Percentiles rank a stretch among this genome's conserved stretches.
Conservation (phyloP, 2,113 vertebrate species). For the Leptobrachium leishanense region DNA sequence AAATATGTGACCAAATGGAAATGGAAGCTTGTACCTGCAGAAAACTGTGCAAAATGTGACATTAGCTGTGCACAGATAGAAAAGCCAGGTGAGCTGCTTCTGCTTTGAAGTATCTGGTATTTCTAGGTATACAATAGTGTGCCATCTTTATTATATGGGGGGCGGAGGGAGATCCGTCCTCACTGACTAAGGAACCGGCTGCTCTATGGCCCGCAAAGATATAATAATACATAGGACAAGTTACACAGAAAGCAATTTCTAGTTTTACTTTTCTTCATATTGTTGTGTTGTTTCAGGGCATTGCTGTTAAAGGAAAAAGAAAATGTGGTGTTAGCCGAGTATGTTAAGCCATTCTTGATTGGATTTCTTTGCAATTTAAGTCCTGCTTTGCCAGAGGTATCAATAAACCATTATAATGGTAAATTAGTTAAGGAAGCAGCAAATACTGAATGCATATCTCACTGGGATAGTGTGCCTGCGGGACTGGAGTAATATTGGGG, state of each 20-base stretch:
- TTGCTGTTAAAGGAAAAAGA: background rate
- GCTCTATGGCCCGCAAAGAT: slow-evolving; percentile 2
- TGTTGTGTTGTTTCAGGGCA: background rate
- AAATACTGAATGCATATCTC: too few relatives aligned
- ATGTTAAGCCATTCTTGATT: background rate
- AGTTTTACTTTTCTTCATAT: background rate
- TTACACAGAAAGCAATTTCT: background rate
- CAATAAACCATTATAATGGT: background rate
- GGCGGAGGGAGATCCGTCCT: background rate
- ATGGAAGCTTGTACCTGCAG: slow-evolving; percentile 35
- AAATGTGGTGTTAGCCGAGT: background rate
- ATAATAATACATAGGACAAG: background rate
- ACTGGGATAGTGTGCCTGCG: too few relatives aligned
- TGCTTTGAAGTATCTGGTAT: slow-evolving; percentile 34
- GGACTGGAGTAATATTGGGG: too few relatives aligned
- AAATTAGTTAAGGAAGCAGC: background rate
- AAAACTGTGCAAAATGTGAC: slow-evolving; percentile 32
- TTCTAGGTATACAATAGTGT: background rate
- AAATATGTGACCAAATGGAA: slow-evolving; percentile 34
- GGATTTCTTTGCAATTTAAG: background rate
- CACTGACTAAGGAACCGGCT: background rate
- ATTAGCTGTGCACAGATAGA: slow-evolving; percentile 32
- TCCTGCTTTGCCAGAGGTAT: background rate
- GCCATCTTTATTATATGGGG: background rate
- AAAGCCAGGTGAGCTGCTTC: slow-evolving; percentile 31